Evolutionary conservation across 2,797 vertebrate genomes (phyloP).

Genomic region (Margarornis squamiger): DNA sequence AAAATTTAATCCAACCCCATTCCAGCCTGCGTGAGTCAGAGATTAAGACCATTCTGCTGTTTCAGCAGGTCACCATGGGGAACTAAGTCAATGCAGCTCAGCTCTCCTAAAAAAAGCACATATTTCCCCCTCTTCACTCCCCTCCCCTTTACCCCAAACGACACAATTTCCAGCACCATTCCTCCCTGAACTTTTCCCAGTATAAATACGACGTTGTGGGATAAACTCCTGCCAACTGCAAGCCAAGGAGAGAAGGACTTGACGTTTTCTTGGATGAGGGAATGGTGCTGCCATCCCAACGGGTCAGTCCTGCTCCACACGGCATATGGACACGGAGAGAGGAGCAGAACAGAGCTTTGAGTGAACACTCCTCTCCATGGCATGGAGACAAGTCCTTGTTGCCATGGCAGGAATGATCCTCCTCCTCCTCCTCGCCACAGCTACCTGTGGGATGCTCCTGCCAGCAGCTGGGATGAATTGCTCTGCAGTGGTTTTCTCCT

Average conservation of each 20-base stretch:
- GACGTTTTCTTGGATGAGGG: constrained; percentile 32
- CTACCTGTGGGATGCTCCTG: not conserved
- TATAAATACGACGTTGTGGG: not conserved
- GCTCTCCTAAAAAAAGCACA: not conserved
- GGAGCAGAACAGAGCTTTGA: not conserved
- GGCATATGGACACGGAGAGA: not conserved
- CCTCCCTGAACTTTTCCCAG: constrained; percentile 44
- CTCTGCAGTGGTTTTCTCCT: not conserved
- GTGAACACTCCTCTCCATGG: not conserved
- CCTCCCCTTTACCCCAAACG: not conserved
- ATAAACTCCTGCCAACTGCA: constrained; percentile 34
- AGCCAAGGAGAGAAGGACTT: not conserved
- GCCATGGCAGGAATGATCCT: constrained; percentile 7
- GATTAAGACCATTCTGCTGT: constrained; percentile 16
- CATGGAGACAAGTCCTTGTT: not conserved
- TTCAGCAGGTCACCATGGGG: constrained; percentile 34
- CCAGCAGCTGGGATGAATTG: not conserved
- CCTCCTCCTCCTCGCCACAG: not conserved
- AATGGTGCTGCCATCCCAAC: not conserved
- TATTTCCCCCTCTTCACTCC: not conserved
- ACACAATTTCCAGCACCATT: constrained; percentile 12
- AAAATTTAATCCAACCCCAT: not conserved
- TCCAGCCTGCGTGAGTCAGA: not conserved
- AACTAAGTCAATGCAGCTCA: not conserved
- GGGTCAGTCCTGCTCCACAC: not conserved